These are phyloP conservation scores for Kradibia gibbosae DNA, from an alignment of 1,140 invertebrate species.

Conservation along the genomic window DNA sequence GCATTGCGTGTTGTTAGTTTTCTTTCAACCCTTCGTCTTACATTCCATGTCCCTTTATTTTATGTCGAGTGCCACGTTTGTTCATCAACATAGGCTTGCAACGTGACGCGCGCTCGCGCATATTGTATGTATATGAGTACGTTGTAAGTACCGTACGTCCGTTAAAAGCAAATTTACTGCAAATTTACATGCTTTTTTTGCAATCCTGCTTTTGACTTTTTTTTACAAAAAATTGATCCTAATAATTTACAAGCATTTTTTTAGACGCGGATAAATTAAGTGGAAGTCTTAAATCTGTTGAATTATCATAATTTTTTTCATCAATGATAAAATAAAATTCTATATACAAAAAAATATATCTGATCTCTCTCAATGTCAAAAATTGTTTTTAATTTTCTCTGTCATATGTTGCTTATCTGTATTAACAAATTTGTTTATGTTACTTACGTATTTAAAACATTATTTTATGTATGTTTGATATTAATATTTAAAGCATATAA, in stretches of 20 bases:
- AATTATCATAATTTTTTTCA: neutral
- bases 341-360: neutral
- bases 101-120: conserved; percentile 25
- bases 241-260: conserved; percentile 34
- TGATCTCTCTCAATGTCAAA: no score
- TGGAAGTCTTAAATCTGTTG: neutral
- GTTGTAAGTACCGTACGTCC: conserved; percentile 7
- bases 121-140: conserved; percentile 24
- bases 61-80: conserved; percentile 41
- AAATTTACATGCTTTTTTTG: conserved; percentile 42
- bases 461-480: no score
- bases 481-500: no score
- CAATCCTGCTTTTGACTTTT: neutral
- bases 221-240: neutral
- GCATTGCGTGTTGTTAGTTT: conserved; percentile 56
- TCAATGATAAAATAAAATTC: neutral
- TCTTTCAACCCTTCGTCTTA: conserved; percentile 45
- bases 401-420: no score
- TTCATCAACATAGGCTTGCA: conserved; percentile 27
- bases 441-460: no score
- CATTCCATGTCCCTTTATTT: conserved; percentile 15
- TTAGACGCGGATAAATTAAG: neutral
- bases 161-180: conserved; percentile 43
- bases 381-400: no score
- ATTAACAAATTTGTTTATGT: no score